Base-by-base conservation (phyloP, 92 coral and sea anemone genomes). In the Porites rus region DNA sequence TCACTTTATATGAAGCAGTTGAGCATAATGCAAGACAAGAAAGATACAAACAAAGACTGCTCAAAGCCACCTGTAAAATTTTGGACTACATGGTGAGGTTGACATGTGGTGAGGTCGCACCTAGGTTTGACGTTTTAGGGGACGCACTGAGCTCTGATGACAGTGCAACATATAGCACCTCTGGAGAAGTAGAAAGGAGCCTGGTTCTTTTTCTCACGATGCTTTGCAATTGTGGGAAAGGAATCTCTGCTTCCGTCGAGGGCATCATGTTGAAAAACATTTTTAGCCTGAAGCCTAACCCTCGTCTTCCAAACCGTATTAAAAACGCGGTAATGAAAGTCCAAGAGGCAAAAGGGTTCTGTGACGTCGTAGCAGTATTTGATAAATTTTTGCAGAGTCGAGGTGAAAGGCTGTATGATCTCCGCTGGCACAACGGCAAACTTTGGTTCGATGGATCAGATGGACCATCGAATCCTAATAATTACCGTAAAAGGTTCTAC, bases 151-250 rank as follows among this genome's bases (percentile, higher is more conserved):
- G 28, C 19, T 43, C 62, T 7, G 50, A 82, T 12, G 63, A 56
- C 72, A 52, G 18, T 11, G 13, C 60, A 19, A n/a, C 22, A 8
- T 51, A 38, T 19, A 68, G 8, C 51, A 63, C 11, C 10, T 87
- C 86, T 1, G 88, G 70, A 20, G 94, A 93, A 19, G 85, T 89
- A 8, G 96, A 88, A 54, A 84, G 96, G 71, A 88, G 78, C 19
- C 79, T 93, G 65, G 69, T 93, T 22, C 90, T 93, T 1, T 73
- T 79, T 51, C 93, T 93, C 1, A 85, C 89, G 7, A 82, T 93
- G 91, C 75, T 93, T n/a, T 91, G 94, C 72, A 93, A 93, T 78
- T 81, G 96, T 75, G 96, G 89, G 12, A 69, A 79, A 17, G 88
- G 79, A 67, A 86, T 89, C 25, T 81, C 96, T 24, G 76, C 75